Evolutionary conservation across 2,888 invertebrate genomes (phyloP), one percentile per base, ranked within the genome.

Genomic region (Campaea margaritaria): DNA sequence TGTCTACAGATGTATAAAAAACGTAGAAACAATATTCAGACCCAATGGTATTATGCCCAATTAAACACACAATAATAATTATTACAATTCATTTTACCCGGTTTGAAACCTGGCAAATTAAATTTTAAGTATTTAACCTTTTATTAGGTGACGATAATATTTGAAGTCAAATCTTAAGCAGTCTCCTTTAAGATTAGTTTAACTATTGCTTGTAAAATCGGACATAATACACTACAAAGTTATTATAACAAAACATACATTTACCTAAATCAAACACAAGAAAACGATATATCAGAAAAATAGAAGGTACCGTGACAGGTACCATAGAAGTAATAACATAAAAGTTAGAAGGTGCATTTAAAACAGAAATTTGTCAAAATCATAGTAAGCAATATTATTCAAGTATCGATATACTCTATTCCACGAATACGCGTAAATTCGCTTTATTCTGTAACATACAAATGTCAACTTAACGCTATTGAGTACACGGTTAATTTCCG

Each of bases 251-350:
- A 10, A 16, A 11, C 9, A 11, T 34, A 34, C 9, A 34, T 34
- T 34, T 34, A 11, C 2, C 8, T 9, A 34, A 34, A 9, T 34
- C 8, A 34, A 34, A 34, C 8, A 34, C 34, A 34, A 34, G 2
- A 9, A 11, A 34, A 34, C 9, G 8, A 5, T 11, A 34, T 34
- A 34, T 11, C 9, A 34, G 9, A 34, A 34, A 11, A 34, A 34
- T 5, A 7, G 11, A 9, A 34, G 16, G 10, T 42, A 42, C 21
- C 21, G 5, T 21, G 3, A 21, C 21, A 42, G 42, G 42, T 42
- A 42, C 42, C 42, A 21, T 16, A 42, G 42, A 16, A 42, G 42
- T 42, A 42, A 42, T 42, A 42, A 42, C 16, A 16, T 42, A 4
- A 42, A 2, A 42, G n/a, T 9, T 38, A n/a, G 11, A 42, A 16